A percentile compares a stretch with the other conserved stretches of the same genome.
These are phyloP conservation scores for Basileuterus tristriatus DNA, from an alignment of 2,797 vertebrate genomes.

Conservation along the genomic window DNA sequence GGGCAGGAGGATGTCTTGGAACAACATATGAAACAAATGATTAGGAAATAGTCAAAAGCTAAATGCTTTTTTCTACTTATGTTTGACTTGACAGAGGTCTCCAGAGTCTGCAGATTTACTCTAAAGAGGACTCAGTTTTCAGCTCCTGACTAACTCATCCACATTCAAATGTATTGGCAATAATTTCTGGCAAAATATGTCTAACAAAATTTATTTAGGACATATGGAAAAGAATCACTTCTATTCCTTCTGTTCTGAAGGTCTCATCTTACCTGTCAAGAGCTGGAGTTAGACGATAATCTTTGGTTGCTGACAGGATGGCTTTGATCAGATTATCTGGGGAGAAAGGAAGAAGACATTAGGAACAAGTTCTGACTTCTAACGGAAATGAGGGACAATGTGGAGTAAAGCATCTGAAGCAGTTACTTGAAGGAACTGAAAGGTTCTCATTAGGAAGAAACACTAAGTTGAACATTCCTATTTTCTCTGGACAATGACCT, in stretches of 20 bases:
- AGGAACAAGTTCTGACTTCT: not conserved
- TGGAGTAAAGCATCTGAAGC: not conserved
- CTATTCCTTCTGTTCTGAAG: not conserved
- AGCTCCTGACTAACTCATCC: not conserved
- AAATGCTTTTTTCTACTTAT: not conserved
- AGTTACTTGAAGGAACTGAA: not conserved
- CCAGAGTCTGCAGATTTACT: not conserved
- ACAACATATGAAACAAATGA: not conserved
- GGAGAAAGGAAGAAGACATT: conserved; percentile 54
- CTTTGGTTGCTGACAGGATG: conserved; percentile 84
- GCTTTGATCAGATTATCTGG: conserved; percentile 84
- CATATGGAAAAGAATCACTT: not conserved
- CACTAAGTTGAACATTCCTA: not conserved
- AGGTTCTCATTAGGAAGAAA: not conserved
- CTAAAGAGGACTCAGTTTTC: not conserved
- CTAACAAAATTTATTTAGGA: not conserved
- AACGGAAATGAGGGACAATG: not conserved
- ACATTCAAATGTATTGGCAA: not conserved
- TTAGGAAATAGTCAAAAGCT: not conserved
- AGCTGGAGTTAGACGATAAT: conserved; percentile 81
- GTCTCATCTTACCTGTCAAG: conserved; percentile 78
- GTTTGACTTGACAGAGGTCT: not conserved
- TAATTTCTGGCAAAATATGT: not conserved
- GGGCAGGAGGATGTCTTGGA: not conserved
- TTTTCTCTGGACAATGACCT: not conserved